Percentiles rank a stretch among this genome's conserved stretches.
Evolutionary conservation across 2,888 invertebrate species (phyloP).

Genomic region (Rhagonycha fulva): DNA sequence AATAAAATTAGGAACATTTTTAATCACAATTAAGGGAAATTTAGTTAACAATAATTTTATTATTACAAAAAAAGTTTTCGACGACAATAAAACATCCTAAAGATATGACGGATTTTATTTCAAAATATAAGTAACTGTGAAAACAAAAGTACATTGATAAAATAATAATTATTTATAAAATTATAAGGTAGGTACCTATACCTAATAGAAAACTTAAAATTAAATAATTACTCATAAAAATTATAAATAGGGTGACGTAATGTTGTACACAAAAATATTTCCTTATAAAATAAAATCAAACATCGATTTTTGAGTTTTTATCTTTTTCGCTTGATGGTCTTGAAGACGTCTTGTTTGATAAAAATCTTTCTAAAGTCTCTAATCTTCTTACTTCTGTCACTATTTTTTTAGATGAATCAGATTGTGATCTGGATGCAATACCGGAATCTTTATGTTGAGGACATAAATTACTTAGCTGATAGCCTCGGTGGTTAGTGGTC

Average conservation of each 20-base stretch:
- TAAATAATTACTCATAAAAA: neutral
- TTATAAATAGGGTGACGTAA: neutral
- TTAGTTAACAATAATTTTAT: neutral
- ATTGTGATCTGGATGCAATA: conserved; percentile 21
- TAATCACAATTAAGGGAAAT: neutral
- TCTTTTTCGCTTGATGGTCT: conserved; percentile 15
- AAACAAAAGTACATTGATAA: neutral
- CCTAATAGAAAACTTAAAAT: neutral
- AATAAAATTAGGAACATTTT: neutral
- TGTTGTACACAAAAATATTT: neutral
- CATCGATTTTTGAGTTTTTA: conserved; percentile 10
- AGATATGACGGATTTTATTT: neutral
- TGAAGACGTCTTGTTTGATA: neutral
- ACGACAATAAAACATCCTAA: neutral
- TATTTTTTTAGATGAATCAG: conserved; percentile 17
- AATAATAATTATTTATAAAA: neutral
- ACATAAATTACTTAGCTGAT: conserved; percentile 37
- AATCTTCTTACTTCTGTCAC: conserved; percentile 23
- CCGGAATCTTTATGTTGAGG: conserved; percentile 36
- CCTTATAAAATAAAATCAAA: conserved; percentile 2
- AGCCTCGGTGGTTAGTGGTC: conserved; percentile 48
- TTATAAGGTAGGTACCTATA: neutral
- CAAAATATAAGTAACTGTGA: neutral
- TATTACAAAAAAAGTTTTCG: neutral
- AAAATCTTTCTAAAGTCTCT: conserved; percentile 11